Percentiles rank a stretch among this genome's conserved stretches.
Evolutionary conservation across 1,140 invertebrate species (phyloP).

Genomic region (Psilanteris sp.): DNA sequence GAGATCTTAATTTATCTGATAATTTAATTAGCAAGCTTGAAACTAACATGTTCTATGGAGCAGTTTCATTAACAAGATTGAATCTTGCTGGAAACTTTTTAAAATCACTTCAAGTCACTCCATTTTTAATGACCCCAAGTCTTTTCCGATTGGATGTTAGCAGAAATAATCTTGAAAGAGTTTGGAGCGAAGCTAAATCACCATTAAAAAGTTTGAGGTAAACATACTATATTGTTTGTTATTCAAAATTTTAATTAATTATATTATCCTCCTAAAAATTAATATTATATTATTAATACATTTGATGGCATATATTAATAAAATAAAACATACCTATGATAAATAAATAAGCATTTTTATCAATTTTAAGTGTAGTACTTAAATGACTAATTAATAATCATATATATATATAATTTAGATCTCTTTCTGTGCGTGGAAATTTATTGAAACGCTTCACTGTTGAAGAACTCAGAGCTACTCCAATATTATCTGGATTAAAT

Average conservation of each 20-base stretch:
- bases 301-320: no score
- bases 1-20: slow-evolving; percentile 85
- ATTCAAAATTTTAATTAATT: no score
- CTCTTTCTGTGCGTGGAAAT: slow-evolving; percentile 72
- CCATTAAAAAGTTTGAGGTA: slow-evolving; percentile 67
- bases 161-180: slow-evolving; percentile 82
- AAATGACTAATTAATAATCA: no score
- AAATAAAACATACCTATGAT: no score
- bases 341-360: no score
- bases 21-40: slow-evolving; percentile 83
- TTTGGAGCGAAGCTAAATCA: slow-evolving; percentile 82
- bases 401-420: slow-evolving; percentile 54
- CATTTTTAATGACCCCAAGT: slow-evolving; percentile 82
- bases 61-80: slow-evolving; percentile 82
- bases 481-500: slow-evolving; percentile 73
- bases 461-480: slow-evolving; percentile 75
- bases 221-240: no score
- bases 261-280: no score
- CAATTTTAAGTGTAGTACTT: no score
- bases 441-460: slow-evolving; percentile 71
- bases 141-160: slow-evolving; percentile 84
- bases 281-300: no score
- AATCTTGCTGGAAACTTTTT: slow-evolving; percentile 86
- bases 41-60: slow-evolving; percentile 82
- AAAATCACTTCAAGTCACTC: slow-evolving; percentile 82